These are phyloP conservation scores for Petaurus breviceps DNA, from an alignment of 2,113 vertebrate genomes.

Conservation along the genomic window DNA sequence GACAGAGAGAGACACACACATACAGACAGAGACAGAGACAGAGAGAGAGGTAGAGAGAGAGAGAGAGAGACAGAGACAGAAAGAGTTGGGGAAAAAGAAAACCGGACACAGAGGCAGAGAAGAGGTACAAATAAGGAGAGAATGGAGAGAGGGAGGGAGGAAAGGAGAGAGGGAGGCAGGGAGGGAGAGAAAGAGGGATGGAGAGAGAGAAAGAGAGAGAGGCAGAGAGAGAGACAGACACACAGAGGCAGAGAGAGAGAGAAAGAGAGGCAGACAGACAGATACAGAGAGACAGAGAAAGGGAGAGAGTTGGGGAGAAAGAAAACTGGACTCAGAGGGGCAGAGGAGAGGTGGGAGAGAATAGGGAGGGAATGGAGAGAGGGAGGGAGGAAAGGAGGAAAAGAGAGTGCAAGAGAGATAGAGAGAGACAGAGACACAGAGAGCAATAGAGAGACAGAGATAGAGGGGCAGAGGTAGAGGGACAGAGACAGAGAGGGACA, in stretches of 20 bases:
- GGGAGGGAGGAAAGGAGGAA: too few species aligned
- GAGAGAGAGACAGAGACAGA: not conserved
- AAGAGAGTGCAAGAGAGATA: not conserved
- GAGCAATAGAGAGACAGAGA: too few species aligned
- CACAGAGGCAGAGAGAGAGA: too few species aligned
- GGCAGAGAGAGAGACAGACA: too few species aligned
- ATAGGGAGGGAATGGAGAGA: not conserved
- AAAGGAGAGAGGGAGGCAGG: not conserved
- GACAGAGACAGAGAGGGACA: not conserved
- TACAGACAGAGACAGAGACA: too few species aligned
- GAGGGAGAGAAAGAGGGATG: not conserved
- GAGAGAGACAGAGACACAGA: too few species aligned
- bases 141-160: too few species aligned
- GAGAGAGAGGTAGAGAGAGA: too few species aligned
- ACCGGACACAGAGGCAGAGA: not conserved
- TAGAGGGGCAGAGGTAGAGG: not conserved
- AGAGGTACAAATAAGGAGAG: too few species aligned
- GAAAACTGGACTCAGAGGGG: not conserved
- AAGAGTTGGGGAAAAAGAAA: not conserved
- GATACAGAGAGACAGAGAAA: not conserved
- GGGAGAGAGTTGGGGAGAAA: not conserved
- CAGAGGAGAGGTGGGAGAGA: not conserved
- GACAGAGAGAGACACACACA: not conserved
- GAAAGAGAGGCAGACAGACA: too few species aligned
- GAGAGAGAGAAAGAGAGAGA: not conserved